Evolutionary conservation across 2,888 invertebrate species (phyloP).

Genomic region (Dinocampus coccinellae): DNA sequence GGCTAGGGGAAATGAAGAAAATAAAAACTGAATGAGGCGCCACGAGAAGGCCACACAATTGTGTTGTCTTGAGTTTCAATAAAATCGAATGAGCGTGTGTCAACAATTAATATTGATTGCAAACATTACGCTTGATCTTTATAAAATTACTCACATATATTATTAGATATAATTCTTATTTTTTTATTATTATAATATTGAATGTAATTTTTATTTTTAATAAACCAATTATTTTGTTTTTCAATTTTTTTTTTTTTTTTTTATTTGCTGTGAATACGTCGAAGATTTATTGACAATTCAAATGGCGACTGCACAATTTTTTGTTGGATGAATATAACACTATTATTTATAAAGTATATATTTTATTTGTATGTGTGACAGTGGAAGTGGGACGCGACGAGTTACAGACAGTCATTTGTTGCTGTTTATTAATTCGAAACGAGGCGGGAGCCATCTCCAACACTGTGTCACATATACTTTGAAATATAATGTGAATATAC

Average conservation of each 20-base stretch:
- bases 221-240: no score
- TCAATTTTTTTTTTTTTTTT: no score
- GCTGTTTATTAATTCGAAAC: constrained; percentile 67
- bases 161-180: background rate
- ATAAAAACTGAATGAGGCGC: background rate
- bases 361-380: background rate
- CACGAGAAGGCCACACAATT: background rate
- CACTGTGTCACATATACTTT: constrained; percentile 57
- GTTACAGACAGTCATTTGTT: constrained; percentile 64
- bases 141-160: background rate
- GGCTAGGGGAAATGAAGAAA: background rate
- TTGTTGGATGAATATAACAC: no score
- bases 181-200: no score
- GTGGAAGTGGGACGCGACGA: constrained; percentile 43
- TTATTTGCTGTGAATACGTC: no score
- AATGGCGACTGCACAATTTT: no score
- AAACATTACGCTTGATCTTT: background rate
- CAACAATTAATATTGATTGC: background rate
- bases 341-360: no score
- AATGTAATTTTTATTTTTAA: no score
- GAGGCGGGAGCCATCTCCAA: constrained; percentile 59
- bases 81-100: background rate
- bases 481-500: no score
- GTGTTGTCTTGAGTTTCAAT: constrained; percentile 3
- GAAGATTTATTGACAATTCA: no score